Conservation (phyloP, 1,140 invertebrate genomes). For the Agrypnia vestita region DNA sequence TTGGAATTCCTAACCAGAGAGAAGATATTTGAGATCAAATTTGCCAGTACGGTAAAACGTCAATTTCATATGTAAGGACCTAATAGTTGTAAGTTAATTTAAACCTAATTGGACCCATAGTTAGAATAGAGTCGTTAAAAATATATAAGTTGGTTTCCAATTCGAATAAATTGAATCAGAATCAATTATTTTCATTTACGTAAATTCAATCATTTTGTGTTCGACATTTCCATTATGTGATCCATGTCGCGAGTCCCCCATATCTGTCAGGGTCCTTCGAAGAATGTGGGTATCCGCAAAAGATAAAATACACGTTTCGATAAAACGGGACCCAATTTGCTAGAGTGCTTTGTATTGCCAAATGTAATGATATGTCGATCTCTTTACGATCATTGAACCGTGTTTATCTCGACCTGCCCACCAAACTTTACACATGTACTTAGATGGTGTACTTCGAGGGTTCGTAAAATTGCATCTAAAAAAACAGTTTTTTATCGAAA, state of each 20-base stretch:
- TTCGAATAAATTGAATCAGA: background rate
- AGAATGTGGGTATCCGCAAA: slow-evolving; percentile 1
- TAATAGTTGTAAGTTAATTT: too few species aligned
- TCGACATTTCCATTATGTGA: slow-evolving; percentile 6
- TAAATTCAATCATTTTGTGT: background rate
- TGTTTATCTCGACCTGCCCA: background rate
- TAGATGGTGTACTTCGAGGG: background rate
- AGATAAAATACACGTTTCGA: slow-evolving; percentile 52
- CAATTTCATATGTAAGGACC: too few species aligned
- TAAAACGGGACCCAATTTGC: slow-evolving; percentile 55
- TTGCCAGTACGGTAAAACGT: too few species aligned
- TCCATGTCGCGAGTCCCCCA: background rate
- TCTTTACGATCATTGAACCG: slow-evolving; percentile 46
- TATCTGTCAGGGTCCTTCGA: slow-evolving; percentile 23
- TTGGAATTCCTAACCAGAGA: too few species aligned
- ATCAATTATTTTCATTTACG: slow-evolving; percentile 20
- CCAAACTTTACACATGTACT: background rate
- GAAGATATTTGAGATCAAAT: too few species aligned
- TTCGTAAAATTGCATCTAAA: background rate
- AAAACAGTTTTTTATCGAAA: background rate
- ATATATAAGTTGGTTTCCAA: too few species aligned
- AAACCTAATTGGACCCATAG: too few species aligned
- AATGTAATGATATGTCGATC: slow-evolving; percentile 49
- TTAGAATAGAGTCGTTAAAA: too few species aligned
- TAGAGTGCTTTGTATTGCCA: slow-evolving; percentile 49